Percentiles rank a stretch among this genome's conserved stretches.
Evolutionary conservation across 2,888 invertebrate genomes (phyloP).

Genomic region (Rhagophthalmus giganteus): DNA sequence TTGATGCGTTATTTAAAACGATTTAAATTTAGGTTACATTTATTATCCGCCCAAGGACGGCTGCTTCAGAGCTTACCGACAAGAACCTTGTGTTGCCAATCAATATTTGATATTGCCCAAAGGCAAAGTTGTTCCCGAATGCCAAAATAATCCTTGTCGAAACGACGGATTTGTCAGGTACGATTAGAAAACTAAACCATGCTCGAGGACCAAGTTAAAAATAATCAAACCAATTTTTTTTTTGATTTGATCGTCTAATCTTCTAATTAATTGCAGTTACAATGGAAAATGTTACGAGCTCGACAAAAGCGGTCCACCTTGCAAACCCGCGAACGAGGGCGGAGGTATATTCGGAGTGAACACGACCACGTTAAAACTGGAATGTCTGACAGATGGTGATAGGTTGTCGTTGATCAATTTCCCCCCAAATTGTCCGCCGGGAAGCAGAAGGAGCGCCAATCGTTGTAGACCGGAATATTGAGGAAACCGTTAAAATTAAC

Average conservation of each 20-base stretch:
- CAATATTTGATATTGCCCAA: conserved; percentile 61
- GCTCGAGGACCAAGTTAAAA: no score
- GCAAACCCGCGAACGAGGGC: conserved; percentile 53
- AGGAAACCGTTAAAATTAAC: no score
- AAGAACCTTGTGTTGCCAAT: conserved; percentile 64
- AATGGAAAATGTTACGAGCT: conserved; percentile 57
- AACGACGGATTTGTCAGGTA: conserved; percentile 58
- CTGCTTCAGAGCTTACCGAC: conserved; percentile 66
- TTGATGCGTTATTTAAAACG: no score
- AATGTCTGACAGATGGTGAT: conserved; percentile 57
- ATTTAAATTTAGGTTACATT: conserved; percentile 56
- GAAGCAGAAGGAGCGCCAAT: conserved; percentile 43
- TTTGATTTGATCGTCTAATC: no score
- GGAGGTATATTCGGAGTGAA: conserved; percentile 63
- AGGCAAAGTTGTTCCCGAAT: conserved; percentile 61
- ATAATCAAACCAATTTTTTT: no score
- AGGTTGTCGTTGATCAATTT: conserved; percentile 42
- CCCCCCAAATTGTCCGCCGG: conserved; percentile 44
- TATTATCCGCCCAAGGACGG: conserved; percentile 64
- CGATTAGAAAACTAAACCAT: not conserved
- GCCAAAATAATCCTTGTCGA: conserved; percentile 64
- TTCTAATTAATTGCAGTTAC: conserved; percentile 40
- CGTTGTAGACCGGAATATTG: conserved; percentile 36
- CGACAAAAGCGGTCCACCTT: conserved; percentile 51
- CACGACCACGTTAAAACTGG: conserved; percentile 60